These are phyloP conservation scores for Arctia plantaginis DNA, from an alignment of 2,888 invertebrate genomes.

Conservation along the genomic window DNA sequence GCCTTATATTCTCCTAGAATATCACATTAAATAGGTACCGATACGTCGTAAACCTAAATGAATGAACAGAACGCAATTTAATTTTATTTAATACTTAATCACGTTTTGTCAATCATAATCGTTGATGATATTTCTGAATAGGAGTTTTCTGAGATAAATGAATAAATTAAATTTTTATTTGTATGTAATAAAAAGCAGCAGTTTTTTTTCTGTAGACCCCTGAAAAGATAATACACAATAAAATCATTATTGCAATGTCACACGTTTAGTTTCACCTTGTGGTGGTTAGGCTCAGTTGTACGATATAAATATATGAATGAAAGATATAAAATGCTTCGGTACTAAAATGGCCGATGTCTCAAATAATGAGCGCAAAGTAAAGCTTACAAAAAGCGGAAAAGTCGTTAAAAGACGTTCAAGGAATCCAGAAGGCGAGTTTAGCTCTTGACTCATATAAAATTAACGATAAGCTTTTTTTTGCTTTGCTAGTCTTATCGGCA, in stretches of 20 bases:
- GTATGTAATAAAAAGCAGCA: not conserved
- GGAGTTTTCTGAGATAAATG: not conserved
- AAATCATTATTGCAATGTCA: not conserved
- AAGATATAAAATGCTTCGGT: constrained; percentile 64
- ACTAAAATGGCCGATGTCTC: constrained; percentile 86
- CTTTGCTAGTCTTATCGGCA: constrained; percentile 21
- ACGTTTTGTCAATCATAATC: too few species aligned
- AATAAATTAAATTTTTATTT: not conserved
- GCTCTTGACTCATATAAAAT: constrained; percentile 22
- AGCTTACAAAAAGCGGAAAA: constrained; percentile 83
- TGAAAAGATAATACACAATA: not conserved
- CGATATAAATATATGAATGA: constrained; percentile 34
- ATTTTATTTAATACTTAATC: too few species aligned
- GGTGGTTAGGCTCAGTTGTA: constrained; percentile 61
- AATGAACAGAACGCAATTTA: too few species aligned
- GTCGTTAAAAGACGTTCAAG: constrained; percentile 80
- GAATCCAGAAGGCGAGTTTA: constrained; percentile 81
- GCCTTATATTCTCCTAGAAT: too few species aligned
- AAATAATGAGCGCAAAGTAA: constrained; percentile 81
- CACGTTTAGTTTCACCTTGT: constrained; percentile 36
- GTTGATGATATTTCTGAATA: too few species aligned
- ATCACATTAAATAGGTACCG: too few species aligned
- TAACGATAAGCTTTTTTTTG: constrained; percentile 20
- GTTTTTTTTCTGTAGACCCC: not conserved
- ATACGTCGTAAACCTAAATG: too few species aligned